A percentile compares a stretch with the other conserved stretches of the same genome.
These are phyloP conservation scores for Orthosia cruda DNA, from an alignment of 2,888 invertebrate species.

Conservation along the genomic window DNA sequence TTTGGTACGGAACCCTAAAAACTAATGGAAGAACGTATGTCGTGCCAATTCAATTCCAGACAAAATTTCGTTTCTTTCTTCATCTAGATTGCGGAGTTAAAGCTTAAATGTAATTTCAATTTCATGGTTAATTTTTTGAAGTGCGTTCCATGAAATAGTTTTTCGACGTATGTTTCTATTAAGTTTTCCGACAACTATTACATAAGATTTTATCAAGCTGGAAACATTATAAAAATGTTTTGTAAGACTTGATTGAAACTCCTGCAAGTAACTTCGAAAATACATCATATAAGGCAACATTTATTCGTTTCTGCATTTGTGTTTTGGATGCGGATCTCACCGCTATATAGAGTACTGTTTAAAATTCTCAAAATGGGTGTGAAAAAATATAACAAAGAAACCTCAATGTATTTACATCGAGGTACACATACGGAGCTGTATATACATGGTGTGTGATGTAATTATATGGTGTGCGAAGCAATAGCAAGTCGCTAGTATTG, in stretches of 20 bases:
- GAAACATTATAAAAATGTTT: not conserved
- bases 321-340: too few species aligned
- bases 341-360: too few species aligned
- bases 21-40: conserved; percentile 5
- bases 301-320: too few species aligned
- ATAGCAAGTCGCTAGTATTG: not conserved
- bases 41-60: conserved; percentile 57
- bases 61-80: conserved; percentile 30
- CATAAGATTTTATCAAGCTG: not conserved
- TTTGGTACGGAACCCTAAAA: not conserved
- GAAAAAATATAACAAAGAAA: too few species aligned
- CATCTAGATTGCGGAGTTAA: conserved; percentile 9
- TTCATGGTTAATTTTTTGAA: conserved; percentile 6
- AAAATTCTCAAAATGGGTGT: too few species aligned
- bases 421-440: too few species aligned
- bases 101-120: conserved; percentile 18
- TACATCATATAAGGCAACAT: not conserved
- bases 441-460: too few species aligned
- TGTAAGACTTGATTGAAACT: not conserved
- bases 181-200: not conserved
- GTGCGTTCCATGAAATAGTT: not conserved
- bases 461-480: too few species aligned
- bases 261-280: not conserved
- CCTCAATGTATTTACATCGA: too few species aligned
- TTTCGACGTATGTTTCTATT: not conserved